phyloP scores from a whole-genome alignment of 2,113 vertebrate species.

The Cynopterus brachyotis region DNA sequence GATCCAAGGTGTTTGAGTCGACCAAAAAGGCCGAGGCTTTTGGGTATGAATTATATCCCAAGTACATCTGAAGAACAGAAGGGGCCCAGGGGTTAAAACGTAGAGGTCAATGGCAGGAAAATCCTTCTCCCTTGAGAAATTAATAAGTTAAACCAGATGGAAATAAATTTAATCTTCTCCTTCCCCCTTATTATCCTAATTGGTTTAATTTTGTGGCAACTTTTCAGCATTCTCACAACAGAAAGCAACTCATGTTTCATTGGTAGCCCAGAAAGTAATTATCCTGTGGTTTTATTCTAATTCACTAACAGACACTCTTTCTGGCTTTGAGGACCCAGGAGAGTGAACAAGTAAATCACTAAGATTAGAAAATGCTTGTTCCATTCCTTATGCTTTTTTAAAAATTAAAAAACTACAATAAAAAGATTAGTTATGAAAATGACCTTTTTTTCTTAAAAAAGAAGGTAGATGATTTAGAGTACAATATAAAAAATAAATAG shows the following conservation, averaged over 20 bases:
- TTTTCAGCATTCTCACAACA: slow-evolving; percentile 66
- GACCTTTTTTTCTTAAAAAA: neutral
- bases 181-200: slow-evolving; percentile 72
- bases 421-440: neutral
- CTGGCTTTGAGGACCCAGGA: slow-evolving; percentile 42
- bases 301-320: slow-evolving; percentile 57
- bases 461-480: neutral
- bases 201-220: slow-evolving; percentile 75
- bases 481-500: neutral
- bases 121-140: slow-evolving; percentile 67
- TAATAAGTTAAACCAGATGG: slow-evolving; percentile 73
- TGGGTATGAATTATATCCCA: neutral
- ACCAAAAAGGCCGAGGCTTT: neutral
- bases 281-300: slow-evolving; percentile 65
- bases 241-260: slow-evolving; percentile 55
- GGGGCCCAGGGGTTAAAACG: slow-evolving; percentile 43
- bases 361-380: slow-evolving; percentile 41
- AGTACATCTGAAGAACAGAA: slow-evolving; percentile 16
- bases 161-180: slow-evolving; percentile 76
- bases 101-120: slow-evolving; percentile 42
- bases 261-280: slow-evolving; percentile 65
- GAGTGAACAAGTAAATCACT: slow-evolving; percentile 47
- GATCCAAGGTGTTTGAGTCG: neutral
- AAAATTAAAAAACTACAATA: slow-evolving; percentile 24
- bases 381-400: neutral